Conservation (phyloP, 2,113 vertebrate species). For the Pongo abelii region DNA sequence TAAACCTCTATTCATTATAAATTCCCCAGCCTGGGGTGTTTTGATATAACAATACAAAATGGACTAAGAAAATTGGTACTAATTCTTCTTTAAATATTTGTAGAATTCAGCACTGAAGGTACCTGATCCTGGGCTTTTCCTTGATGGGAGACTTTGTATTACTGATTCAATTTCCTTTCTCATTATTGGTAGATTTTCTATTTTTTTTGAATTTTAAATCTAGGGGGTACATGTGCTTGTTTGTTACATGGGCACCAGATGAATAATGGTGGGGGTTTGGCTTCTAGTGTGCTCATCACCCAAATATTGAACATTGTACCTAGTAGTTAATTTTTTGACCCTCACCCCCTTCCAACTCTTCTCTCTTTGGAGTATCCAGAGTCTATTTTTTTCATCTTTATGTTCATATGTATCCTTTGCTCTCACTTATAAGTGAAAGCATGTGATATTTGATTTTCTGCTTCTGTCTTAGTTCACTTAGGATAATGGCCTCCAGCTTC, state of each 20-base stretch:
- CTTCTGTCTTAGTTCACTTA: background rate
- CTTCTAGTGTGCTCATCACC: background rate
- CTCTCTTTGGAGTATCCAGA: background rate
- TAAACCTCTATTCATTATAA: background rate
- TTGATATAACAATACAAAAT: background rate
- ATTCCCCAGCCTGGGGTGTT: accelerated
- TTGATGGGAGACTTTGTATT: background rate
- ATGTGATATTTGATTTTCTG: background rate
- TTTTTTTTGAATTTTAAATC: too few species aligned
- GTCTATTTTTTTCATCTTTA: background rate
- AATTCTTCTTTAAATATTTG: background rate
- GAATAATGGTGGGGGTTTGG: background rate
- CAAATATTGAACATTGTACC: background rate
- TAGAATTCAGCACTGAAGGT: background rate
- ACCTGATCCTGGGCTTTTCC: background rate
- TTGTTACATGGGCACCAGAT: background rate
- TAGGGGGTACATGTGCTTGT: too few species aligned
- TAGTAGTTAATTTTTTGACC: background rate
- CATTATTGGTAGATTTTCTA: too few species aligned
- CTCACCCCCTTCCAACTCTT: background rate
- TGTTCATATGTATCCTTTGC: background rate
- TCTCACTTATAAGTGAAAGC: background rate
- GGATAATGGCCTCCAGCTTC: background rate
- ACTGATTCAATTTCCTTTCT: background rate
- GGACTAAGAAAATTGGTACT: background rate